Percentiles rank a stretch among this genome's conserved stretches.
Conservation (phyloP, 2,797 vertebrate genomes). For the Lacerta bilineata region DNA sequence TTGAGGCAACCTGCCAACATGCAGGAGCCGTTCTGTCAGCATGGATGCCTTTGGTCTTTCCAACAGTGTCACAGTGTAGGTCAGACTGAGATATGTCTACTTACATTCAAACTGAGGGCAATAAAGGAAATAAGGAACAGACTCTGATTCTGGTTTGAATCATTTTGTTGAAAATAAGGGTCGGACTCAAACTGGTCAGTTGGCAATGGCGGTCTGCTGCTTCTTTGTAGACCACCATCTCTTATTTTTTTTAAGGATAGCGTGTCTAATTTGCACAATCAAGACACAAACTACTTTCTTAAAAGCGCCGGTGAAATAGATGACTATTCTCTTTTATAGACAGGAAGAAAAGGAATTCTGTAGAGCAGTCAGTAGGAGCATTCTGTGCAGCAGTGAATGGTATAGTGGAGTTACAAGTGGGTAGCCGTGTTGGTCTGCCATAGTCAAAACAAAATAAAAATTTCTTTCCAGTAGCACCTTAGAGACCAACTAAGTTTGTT, state of each 20-base stretch:
- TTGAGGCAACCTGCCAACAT: neutral
- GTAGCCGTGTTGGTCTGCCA: too few relatives aligned
- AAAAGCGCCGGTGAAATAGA: neutral
- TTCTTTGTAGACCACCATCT: neutral
- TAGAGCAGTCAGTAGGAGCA: neutral
- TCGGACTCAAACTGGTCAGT: neutral
- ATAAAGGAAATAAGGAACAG: neutral
- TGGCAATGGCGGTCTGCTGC: neutral
- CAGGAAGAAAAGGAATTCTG: neutral
- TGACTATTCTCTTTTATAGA: neutral
- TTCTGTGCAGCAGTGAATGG: too few relatives aligned
- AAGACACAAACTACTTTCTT: neutral
- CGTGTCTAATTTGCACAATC: neutral
- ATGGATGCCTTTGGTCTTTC: rapidly evolving
- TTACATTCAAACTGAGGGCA: neutral
- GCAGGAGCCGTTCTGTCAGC: neutral
- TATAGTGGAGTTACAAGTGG: too few relatives aligned
- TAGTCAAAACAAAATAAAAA: too few relatives aligned
- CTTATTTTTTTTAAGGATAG: neutral
- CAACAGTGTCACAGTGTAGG: rapidly evolving
- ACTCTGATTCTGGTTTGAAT: neutral
- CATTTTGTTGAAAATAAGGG: too few relatives aligned
- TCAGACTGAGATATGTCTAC: neutral
- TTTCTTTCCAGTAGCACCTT: too few relatives aligned
- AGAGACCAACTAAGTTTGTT: too few relatives aligned